Base-by-base conservation (phyloP, 2,113 vertebrate species). In the Elephas maximus region DNA sequence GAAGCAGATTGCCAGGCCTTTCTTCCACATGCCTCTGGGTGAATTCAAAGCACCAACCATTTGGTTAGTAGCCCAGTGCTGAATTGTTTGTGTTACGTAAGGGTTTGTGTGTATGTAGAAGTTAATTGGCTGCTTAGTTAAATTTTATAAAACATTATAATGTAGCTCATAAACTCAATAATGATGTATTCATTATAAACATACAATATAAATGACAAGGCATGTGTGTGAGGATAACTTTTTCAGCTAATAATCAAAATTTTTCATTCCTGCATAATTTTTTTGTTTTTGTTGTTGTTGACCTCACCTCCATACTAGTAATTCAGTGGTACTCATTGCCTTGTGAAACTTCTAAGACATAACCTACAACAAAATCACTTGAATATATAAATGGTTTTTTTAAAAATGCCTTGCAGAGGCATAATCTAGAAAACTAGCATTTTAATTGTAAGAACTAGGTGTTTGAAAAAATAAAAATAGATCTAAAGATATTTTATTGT, bases 291-390 rank as follows among this genome's bases (percentile, higher is more conserved):
- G 48, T 48, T 48, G 48, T 10, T 48, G 7, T 48, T 48, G 48
- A 7, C 48, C 48, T 48, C 20, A 51, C 9, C 17, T 23, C 33
- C 88, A 48, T n/a, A 84, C 2, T 84, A 80, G 71, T 78, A 97
- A 84, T 84, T 95, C 8, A 51, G 0, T 84, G 8, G 21, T 44
- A 2, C 60, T 83, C 26, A 74, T 80, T 41, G 30, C 37, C 88
- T 79, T 94, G 20, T 80, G n/a, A 91, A 88, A 1, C 26, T 91
- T 94, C 15, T 80, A 21, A 91, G 63, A 37, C 33, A 44, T 3
- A 86, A 78, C 44, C 23, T 83, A 93, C n/a, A 79, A 41, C 20
- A 86, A 95, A 90, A 6, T 76, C 20, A 45, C 21, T 51, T 95
- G 84, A 41, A 53, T 88, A 88, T 57, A 77, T 84, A 77, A 69